Conservation (phyloP, 2,113 vertebrate species). For the Anas platyrhynchos region DNA sequence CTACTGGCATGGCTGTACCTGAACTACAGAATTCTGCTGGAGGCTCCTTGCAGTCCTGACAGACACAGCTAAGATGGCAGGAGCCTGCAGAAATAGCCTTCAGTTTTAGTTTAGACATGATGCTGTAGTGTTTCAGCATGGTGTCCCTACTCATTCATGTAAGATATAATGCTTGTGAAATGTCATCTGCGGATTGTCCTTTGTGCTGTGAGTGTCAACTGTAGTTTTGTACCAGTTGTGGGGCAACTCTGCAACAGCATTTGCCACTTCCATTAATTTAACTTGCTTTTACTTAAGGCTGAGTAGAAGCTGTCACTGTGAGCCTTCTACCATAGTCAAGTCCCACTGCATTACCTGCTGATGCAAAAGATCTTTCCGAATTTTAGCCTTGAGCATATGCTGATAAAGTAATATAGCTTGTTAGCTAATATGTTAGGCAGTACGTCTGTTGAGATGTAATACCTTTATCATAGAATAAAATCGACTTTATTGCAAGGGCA, state of each 20-base stretch:
- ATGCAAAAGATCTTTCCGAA: not conserved
- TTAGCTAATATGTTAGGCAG: not conserved
- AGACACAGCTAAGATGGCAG: not conserved
- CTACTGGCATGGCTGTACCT: not conserved
- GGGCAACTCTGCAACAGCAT: not conserved
- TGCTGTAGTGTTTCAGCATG: rapidly evolving
- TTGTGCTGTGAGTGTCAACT: not conserved
- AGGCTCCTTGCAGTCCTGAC: not conserved
- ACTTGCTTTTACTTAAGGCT: not conserved
- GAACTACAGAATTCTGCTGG: not conserved
- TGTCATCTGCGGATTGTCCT: not conserved
- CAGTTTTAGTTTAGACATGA: not conserved
- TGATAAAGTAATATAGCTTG: not conserved
- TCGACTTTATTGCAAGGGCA: not conserved
- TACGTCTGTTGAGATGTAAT: not conserved
- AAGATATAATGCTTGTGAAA: not conserved
- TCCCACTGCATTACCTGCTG: not conserved
- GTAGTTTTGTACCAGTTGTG: not conserved
- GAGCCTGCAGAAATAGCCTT: not conserved
- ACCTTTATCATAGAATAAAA: not conserved
- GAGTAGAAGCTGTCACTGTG: not conserved
- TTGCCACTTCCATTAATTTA: not conserved
- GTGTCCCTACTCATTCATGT: not conserved
- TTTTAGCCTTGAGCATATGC: not conserved
- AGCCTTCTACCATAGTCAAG: not conserved